These are phyloP conservation scores for Sogatella furcifera DNA, from an alignment of 1,140 invertebrate genomes.

Conservation along the genomic window DNA sequence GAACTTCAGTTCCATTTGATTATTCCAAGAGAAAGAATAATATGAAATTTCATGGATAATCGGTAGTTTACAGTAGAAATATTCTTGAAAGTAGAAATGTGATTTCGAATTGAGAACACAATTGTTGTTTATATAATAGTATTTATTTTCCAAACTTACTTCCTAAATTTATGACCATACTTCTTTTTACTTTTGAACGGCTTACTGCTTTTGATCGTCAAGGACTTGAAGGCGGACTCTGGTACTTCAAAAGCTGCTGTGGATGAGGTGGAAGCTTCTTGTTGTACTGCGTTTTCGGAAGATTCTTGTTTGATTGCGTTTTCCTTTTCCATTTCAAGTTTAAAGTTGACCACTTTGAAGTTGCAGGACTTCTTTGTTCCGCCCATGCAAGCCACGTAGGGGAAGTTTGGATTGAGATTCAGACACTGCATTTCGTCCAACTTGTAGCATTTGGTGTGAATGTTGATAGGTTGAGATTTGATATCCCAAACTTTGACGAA, in stretches of 20 bases:
- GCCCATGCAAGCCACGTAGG: conserved; percentile 66
- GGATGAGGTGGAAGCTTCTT: background rate
- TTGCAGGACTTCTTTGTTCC: conserved; percentile 73
- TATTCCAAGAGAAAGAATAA: no score
- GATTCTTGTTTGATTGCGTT: no score
- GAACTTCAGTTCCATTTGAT: no score
- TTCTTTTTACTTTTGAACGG: conserved; percentile 1
- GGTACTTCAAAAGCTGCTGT: background rate
- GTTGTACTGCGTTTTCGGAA: background rate
- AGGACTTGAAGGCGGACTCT: background rate
- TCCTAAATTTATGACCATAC: background rate
- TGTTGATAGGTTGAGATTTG: conserved; percentile 30
- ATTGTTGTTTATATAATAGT: no score
- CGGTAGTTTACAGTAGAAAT: no score
- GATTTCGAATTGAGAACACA: no score
- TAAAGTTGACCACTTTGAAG: conserved; percentile 57
- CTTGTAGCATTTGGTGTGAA: conserved; percentile 47
- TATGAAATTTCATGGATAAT: no score
- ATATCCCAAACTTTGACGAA: conserved; percentile 71
- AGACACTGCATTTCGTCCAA: conserved; percentile 65
- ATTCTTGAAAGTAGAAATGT: no score
- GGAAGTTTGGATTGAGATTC: conserved; percentile 63
- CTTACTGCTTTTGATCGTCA: background rate
- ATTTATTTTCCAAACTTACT: no score
- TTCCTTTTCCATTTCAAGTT: background rate